Evolutionary conservation across 2,113 vertebrate species (phyloP).

Genomic region (Campylomormyrus tamandua): DNA sequence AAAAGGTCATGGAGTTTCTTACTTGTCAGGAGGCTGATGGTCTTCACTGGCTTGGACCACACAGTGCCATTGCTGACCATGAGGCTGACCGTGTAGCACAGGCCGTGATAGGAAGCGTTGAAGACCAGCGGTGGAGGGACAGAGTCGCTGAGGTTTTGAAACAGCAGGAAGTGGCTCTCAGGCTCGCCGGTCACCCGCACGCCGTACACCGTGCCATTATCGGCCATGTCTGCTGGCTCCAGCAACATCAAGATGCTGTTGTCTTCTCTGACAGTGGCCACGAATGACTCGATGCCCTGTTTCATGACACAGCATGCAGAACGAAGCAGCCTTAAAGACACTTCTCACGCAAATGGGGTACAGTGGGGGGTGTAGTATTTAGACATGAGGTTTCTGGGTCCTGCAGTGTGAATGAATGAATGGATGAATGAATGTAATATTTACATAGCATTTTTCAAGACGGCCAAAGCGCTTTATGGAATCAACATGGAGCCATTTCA

Average conservation of each 20-base stretch:
- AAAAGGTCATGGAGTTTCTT: background rate
- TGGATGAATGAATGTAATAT: background rate
- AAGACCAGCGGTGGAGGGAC: conserved; percentile 69
- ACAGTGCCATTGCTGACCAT: conserved; percentile 61
- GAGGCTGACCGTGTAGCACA: conserved; percentile 79
- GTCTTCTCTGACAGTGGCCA: conserved; percentile 65
- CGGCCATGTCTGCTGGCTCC: conserved; percentile 70
- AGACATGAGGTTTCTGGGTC: background rate
- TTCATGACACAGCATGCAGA: background rate
- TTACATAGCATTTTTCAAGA: background rate
- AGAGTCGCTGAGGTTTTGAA: conserved; percentile 63
- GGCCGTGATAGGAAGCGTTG: conserved; percentile 78
- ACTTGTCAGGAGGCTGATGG: conserved; percentile 81
- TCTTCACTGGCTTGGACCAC: conserved; percentile 69
- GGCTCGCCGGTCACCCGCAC: conserved; percentile 83
- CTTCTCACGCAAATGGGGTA: background rate
- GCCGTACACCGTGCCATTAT: conserved; percentile 68
- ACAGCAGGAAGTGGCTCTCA: conserved; percentile 71
- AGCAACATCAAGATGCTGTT: conserved; percentile 66
- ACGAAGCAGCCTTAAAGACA: background rate
- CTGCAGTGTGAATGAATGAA: background rate
- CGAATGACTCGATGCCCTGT: conserved; percentile 65
- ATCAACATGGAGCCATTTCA: background rate
- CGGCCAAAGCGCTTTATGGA: background rate
- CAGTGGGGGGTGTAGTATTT: background rate